Evolutionary conservation across 2,113 vertebrate species (phyloP).

Genomic region (Psittacara wagleri): DNA sequence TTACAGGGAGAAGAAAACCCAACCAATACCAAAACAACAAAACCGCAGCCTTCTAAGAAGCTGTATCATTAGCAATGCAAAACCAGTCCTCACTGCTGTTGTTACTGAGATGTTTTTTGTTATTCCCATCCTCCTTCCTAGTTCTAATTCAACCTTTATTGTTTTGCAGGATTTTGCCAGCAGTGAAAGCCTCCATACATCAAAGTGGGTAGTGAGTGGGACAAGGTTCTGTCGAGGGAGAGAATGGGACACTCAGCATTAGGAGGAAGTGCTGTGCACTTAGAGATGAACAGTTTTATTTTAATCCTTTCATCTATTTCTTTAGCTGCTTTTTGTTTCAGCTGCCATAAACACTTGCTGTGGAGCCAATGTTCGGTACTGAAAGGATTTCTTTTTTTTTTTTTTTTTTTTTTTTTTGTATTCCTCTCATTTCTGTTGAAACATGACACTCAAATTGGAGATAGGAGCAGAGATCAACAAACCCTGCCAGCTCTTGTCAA

Average conservation of each 20-base stretch:
- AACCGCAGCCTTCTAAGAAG: neutral
- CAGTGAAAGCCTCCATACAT: conserved; percentile 28
- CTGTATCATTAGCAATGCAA: neutral
- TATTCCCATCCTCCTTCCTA: neutral
- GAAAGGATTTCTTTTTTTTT: conserved; percentile 10
- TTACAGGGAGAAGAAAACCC: neutral
- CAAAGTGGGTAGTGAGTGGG: conserved; percentile 30
- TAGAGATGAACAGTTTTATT: conserved; percentile 54
- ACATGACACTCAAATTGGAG: conserved; percentile 77
- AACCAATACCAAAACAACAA: neutral
- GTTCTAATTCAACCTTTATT: conserved; percentile 31
- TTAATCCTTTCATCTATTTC: conserved; percentile 63
- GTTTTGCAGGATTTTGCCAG: conserved; percentile 13
- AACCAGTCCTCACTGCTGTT: neutral
- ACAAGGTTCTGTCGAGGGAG: neutral
- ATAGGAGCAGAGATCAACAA: conserved; percentile 78
- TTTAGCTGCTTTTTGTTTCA: conserved; percentile 51
- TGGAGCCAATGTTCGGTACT: conserved; percentile 1
- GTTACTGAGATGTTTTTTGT: neutral
- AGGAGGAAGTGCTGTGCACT: conserved; percentile 7
- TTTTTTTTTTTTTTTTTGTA: neutral
- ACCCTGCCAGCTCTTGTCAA: conserved; percentile 81
- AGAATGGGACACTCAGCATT: neutral
- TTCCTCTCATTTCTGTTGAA: conserved; percentile 69
- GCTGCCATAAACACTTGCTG: conserved; percentile 51